Evolutionary conservation across 2,888 invertebrate species (phyloP).

Genomic region (Cryptophagus acutangulus): DNA sequence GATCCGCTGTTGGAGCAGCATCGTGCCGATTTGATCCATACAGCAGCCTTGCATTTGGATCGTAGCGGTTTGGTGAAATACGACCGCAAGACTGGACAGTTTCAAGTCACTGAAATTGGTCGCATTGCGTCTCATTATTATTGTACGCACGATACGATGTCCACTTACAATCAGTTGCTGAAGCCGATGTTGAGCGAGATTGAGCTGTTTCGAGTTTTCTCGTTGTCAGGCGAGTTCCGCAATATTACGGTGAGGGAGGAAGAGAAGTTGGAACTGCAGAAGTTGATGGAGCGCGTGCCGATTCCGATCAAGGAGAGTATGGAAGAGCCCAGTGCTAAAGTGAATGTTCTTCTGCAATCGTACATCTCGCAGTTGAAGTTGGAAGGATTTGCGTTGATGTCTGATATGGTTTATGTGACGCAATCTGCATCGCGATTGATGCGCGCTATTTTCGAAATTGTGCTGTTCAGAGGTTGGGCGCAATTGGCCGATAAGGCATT

Average conservation of each 20-base stretch:
- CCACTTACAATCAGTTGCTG: constrained; percentile 91
- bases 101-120: constrained; percentile 80
- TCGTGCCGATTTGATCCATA: constrained; percentile 91
- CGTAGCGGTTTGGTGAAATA: constrained; percentile 94
- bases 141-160: constrained; percentile 94
- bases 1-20: constrained; percentile 85
- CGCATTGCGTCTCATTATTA: constrained; percentile 98
- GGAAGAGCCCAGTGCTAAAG: constrained; percentile 96
- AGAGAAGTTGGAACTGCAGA: constrained; percentile 94
- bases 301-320: constrained; percentile 99
- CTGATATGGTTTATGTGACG: constrained; percentile 98
- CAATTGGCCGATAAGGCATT: constrained; percentile 94
- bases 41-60: constrained; percentile 86
- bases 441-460: constrained; percentile 97
- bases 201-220: constrained; percentile 96
- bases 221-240: constrained; percentile 92
- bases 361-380: constrained; percentile 97
- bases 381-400: constrained; percentile 97
- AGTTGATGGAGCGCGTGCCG: constrained; percentile 90
- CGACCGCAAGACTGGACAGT: constrained; percentile 86
- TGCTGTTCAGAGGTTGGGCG: constrained; percentile 85
- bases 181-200: constrained; percentile 97
- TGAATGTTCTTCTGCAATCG: constrained; percentile 92
- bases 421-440: constrained; percentile 94
- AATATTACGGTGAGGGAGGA: constrained; percentile 91